Evolutionary conservation across 2,888 invertebrate genomes (phyloP).

Genomic region (Sphaerophoria taeniata): DNA sequence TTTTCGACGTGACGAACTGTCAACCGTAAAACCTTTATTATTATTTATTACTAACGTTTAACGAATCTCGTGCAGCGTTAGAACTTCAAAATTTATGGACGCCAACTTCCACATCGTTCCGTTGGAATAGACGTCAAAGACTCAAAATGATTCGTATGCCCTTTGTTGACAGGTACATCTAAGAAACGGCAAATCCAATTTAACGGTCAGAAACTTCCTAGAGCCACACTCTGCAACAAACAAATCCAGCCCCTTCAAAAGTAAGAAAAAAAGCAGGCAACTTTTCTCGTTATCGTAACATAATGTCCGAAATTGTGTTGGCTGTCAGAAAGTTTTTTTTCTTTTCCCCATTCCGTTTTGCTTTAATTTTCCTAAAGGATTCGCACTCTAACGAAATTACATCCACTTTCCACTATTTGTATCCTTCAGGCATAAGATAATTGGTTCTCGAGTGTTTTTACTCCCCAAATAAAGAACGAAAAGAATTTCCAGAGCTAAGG

Average conservation of each 20-base stretch:
- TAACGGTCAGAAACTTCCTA: not conserved
- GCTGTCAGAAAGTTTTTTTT: slow-evolving; percentile 8
- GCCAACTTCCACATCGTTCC: no score
- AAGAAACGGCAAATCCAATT: no score
- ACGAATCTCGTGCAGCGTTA: no score
- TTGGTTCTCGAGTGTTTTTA: slow-evolving; percentile 42
- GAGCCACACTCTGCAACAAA: not conserved
- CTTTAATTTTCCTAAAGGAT: slow-evolving; percentile 15
- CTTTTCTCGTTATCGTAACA: slow-evolving; percentile 64
- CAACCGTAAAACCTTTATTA: no score
- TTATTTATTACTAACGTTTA: no score
- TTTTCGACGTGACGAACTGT: no score
- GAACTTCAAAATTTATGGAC: no score
- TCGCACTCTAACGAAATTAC: slow-evolving; percentile 9
- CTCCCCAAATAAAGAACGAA: not conserved
- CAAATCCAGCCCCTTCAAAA: not conserved
- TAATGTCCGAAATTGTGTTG: slow-evolving; percentile 56
- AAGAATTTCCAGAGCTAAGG: not conserved
- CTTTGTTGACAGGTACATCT: no score
- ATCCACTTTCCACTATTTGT: slow-evolving; percentile 9
- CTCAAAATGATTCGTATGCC: no score
- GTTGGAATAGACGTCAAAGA: no score
- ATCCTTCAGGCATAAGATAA: slow-evolving; percentile 22
- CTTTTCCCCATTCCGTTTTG: not conserved
- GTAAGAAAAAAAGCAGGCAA: slow-evolving; percentile 1